Base-by-base conservation (phyloP, 2,888 invertebrate species). In the Caenorhabditis uteleia region DNA sequence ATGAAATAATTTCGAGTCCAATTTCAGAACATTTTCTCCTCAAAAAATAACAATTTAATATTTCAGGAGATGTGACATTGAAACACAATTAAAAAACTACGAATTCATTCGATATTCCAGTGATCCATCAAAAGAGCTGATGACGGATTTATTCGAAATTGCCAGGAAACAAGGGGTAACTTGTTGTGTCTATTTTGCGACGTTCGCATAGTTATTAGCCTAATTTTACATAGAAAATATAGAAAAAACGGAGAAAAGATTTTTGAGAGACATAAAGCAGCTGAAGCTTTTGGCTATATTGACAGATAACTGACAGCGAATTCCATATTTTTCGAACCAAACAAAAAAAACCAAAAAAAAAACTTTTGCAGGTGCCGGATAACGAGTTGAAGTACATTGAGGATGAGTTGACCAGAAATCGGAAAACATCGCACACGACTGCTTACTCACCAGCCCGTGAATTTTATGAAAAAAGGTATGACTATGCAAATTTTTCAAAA, bases 21-120 rank as follows among this genome's bases (percentile, higher is more conserved):
- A 6, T 38, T 18, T 38, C 38, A 16, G 20, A 38, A n/a, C 20
- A n/a, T 16, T 38, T 38, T 10, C 23, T 6, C 18, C 25, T 6
- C 16, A 6, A n/a, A 23, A 33, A 8, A 33, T 14, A 27, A 23
- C 18, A 18, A 18, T 16, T 43, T 21, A 12, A 48, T 18, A 21
- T 68, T 75, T 44, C 48, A 78, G 78, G 78, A 59, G 79, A 18
- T 79, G 79, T 46, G 68, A 77, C 33, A 56, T 76, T 18, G 39
- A 68, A 18, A 68, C 34, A 33, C 56, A 68, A 40, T 56, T 57
- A 42, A 14, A 64, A 2, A 58, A 71, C 42, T 74, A 65, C 47
- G 57, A 61, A 8, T 73, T 74, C 43, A 64, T 75, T 16, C 55
- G 68, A 6, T 75, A 75, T 40, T 74, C 75, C 16, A 68, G 69